A percentile compares a stretch with the other conserved stretches of the same genome.
Evolutionary conservation across 2,888 invertebrate genomes (phyloP).

Genomic region (Dryococelus australis): DNA sequence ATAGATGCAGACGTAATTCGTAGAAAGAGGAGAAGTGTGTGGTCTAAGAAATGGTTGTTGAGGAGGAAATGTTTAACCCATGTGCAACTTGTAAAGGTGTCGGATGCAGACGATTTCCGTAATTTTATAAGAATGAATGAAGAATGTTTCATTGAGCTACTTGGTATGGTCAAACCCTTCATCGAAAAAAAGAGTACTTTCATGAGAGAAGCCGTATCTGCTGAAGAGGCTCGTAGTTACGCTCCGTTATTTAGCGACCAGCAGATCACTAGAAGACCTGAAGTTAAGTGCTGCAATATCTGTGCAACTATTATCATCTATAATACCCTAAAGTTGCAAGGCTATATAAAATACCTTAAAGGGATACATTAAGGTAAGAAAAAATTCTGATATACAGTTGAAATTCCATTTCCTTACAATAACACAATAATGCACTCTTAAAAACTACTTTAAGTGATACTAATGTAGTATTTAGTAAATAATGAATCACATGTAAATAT

Average conservation of each 20-base stretch:
- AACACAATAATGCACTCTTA: neutral
- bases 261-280: conserved; percentile 23
- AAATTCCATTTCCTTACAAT: neutral
- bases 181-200: conserved; percentile 21
- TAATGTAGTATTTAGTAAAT: neutral
- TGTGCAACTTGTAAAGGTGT: conserved; percentile 24
- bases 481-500: neutral
- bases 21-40: conserved; percentile 25
- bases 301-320: neutral
- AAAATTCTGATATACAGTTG: no score
- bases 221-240: no score
- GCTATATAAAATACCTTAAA: neutral
- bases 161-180: conserved; percentile 27
- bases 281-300: conserved; percentile 25
- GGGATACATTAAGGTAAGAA: conserved; percentile 4
- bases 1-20: neutral
- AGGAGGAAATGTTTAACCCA: conserved; percentile 22
- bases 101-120: conserved; percentile 21
- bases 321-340: conserved; percentile 1
- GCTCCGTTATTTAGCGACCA: no score
- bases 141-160: conserved; percentile 28
- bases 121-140: conserved; percentile 28
- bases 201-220: no score
- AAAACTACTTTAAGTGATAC: neutral
- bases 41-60: conserved; percentile 23